Conservation (phyloP, 37 sponge, comb jelly and placozoan species). For the Hexactinellida sp. region DNA sequence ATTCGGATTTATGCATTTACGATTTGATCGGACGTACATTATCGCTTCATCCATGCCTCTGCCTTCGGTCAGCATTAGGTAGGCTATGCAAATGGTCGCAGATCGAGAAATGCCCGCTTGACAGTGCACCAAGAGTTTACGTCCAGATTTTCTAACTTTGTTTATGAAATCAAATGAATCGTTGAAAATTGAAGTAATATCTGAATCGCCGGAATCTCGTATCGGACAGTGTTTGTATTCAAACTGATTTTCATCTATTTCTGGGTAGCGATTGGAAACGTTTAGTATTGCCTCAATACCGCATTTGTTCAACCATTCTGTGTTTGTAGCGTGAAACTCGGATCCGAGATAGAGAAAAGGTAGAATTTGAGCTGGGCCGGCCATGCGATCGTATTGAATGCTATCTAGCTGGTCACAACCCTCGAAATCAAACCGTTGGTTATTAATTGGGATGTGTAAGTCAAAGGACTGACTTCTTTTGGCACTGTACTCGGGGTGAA, state of each 20-base stretch:
- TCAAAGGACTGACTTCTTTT: conserved; percentile 1
- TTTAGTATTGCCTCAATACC: not conserved
- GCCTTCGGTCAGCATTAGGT: not conserved
- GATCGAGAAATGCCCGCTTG: conserved; percentile 4
- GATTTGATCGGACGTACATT: not conserved
- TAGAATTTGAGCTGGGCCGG: not conserved
- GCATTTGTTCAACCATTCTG: conserved; percentile 2
- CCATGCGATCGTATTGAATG: not conserved
- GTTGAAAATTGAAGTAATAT: not conserved
- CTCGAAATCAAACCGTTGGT: not conserved
- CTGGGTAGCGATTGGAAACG: not conserved
- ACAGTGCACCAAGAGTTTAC: not conserved
- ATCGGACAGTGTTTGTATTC: not conserved
- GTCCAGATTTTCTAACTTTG: not conserved
- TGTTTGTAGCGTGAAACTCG: not conserved
- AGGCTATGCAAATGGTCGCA: not conserved
- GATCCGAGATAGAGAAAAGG: not conserved
- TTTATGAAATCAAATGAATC: not conserved
- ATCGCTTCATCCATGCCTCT: not conserved
- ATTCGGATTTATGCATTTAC: not conserved
- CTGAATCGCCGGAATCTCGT: not conserved
- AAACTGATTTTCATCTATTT: not conserved
- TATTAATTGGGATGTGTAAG: not conserved
- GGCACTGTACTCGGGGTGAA: not conserved
- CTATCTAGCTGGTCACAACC: not conserved